Conservation (phyloP, 2,888 invertebrate genomes). For the Drosophila borborema region DNA sequence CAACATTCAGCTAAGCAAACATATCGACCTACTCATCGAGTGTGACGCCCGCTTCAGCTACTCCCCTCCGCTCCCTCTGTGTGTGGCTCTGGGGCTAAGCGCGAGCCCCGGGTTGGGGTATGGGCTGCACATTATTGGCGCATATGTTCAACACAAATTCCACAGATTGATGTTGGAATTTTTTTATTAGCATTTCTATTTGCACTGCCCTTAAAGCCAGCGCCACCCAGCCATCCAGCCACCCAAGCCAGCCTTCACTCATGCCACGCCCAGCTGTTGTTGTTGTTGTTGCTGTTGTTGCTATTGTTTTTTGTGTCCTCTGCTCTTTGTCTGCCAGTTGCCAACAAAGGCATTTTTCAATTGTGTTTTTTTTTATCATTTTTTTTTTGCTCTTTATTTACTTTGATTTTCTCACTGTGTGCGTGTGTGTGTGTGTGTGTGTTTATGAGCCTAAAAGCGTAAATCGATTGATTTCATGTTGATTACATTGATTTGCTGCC, state of each 20-base stretch:
- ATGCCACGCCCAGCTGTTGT: slow-evolving; percentile 44
- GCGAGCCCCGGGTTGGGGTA: neutral
- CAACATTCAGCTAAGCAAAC: slow-evolving; percentile 82
- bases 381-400: slow-evolving; percentile 13
- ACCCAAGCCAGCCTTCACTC: too few species aligned
- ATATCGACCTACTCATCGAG: slow-evolving; percentile 77
- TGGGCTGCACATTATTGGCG: slow-evolving; percentile 69
- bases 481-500: slow-evolving; percentile 71
- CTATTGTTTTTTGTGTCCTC: slow-evolving; percentile 43
- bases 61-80: neutral
- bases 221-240: too few species aligned
- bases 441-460: slow-evolving; percentile 43
- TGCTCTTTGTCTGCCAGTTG: slow-evolving; percentile 64
- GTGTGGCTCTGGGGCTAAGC: slow-evolving; percentile 12
- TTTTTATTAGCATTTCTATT: slow-evolving; percentile 82
- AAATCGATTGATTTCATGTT: slow-evolving; percentile 73
- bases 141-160: slow-evolving; percentile 80
- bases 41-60: slow-evolving; percentile 6
- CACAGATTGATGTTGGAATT: slow-evolving; percentile 82
- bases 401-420: slow-evolving; percentile 41
- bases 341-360: slow-evolving; percentile 80
- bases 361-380: slow-evolving; percentile 53
- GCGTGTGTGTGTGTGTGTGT: slow-evolving; percentile 5
- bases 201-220: slow-evolving; percentile 40
- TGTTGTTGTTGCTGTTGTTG: neutral